Evolutionary conservation across 1,140 invertebrate species (phyloP), one percentile per base, ranked within the genome.

Genomic region (Procambarus virginalis): DNA sequence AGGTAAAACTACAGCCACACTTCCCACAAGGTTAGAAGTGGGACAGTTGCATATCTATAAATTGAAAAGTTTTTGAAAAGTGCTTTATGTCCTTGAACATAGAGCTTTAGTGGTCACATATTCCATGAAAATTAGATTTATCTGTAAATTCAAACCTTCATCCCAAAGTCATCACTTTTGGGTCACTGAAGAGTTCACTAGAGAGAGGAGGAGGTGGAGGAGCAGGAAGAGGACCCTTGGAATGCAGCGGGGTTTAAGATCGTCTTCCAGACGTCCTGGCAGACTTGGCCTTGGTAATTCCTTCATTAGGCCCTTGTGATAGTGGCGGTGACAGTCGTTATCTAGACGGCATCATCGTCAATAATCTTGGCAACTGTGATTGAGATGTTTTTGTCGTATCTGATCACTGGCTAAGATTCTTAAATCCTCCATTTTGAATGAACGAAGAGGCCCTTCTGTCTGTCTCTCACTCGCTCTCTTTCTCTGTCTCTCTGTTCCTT

Each of bases 381-480:
- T 55, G 12, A 55, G 51, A 55, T 8, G 51, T 55, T 55, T 12
- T 5, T 55, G 51, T 17, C 8, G 3, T 55, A 9, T 12, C 51
- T 55, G 51, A 5, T 68, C 0, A 17, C 17, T 68, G 64, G 20
- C 64, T 22, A 64, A 68, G 22, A 68, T 48, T 83, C 81, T 82
- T 68, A 83, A 68, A 68, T 17, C 20, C 64, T 68, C 46, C 55
- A 17, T 45, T 83, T 46, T 83, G 45, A 34, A 46, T 22, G 22
- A 64, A 64, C 58, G 64, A 64, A 60, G 60, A 68, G 60, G 55
- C 60, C 60, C 81, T 83, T 55, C 60, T 70, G 48, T 73, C 68
- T 73, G 2, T 73, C 82, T 84, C 82, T 73, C 46, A 20, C 58
- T 12, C 45, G 73, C 68, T 48, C 17, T 64, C 60, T 64, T 17